These are phyloP conservation scores for Hypena proboscidalis DNA, from an alignment of 2,888 invertebrate genomes.

Conservation along the genomic window DNA sequence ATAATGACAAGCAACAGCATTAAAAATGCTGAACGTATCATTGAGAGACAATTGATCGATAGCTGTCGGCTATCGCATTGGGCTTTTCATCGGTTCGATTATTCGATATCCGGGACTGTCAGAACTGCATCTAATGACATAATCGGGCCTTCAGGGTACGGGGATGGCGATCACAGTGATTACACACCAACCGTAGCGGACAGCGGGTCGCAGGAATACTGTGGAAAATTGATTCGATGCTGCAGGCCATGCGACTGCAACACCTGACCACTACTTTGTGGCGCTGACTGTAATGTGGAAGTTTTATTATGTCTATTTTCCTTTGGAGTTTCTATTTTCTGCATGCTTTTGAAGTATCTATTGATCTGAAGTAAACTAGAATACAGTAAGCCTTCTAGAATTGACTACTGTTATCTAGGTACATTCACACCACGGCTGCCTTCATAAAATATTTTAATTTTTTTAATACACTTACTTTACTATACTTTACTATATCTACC, in stretches of 20 bases:
- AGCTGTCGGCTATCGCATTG: slow-evolving; percentile 64
- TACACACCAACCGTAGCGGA: slow-evolving; percentile 53
- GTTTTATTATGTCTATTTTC: no score
- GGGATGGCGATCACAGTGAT: slow-evolving; percentile 64
- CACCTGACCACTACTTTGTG: slow-evolving; percentile 52
- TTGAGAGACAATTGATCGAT: slow-evolving; percentile 55
- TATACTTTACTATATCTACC: no score
- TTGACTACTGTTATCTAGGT: no score
- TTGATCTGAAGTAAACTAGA: no score
- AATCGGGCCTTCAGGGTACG: slow-evolving; percentile 71
- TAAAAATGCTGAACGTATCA: slow-evolving; percentile 49
- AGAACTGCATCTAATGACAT: slow-evolving; percentile 70
- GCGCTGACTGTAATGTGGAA: neutral
- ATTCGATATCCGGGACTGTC: slow-evolving; percentile 66
- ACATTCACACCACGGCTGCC: no score
- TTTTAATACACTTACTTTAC: no score
- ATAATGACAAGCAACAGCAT: slow-evolving; percentile 19
- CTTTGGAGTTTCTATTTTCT: neutral
- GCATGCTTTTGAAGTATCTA: neutral
- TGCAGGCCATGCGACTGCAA: slow-evolving; percentile 49
- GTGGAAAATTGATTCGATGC: slow-evolving; percentile 69
- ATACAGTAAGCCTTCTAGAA: no score
- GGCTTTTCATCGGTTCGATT: slow-evolving; percentile 65
- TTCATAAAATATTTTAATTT: no score
- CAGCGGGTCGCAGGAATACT: slow-evolving; percentile 55